Evolutionary conservation across 2,113 vertebrate genomes (phyloP).

Genomic region (Chelonoidis abingdonii): DNA sequence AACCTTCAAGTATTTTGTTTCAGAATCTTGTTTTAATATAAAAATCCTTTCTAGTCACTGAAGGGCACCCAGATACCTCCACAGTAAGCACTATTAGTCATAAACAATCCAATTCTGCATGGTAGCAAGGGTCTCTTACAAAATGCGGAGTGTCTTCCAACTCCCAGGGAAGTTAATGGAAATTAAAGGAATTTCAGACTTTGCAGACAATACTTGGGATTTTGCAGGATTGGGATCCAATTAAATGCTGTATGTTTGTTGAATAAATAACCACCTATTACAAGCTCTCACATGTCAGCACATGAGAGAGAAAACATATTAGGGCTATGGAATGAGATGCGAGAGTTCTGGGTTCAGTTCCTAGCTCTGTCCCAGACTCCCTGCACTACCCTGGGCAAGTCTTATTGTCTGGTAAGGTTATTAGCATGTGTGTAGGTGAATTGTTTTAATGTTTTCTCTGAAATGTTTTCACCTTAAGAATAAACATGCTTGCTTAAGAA

Average conservation of each 20-base stretch:
- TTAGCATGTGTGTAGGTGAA: no score
- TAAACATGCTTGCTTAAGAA: no score
- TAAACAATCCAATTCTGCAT: neutral
- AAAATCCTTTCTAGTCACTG: neutral
- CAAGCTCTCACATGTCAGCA: neutral
- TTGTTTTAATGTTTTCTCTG: no score
- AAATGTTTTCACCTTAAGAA: no score
- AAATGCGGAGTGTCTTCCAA: neutral
- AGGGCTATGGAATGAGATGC: neutral
- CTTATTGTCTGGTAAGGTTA: no score
- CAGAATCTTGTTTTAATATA: neutral
- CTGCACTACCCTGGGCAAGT: neutral
- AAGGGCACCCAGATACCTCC: neutral
- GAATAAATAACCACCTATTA: neutral
- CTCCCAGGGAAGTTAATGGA: neutral
- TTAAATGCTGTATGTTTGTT: neutral
- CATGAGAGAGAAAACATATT: neutral
- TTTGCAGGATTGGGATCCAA: neutral
- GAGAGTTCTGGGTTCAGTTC: neutral
- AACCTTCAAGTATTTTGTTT: neutral
- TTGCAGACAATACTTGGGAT: neutral
- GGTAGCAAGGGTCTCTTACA: neutral
- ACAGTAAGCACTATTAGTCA: neutral
- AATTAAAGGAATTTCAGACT: neutral
- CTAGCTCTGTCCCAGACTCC: neutral